Conservation (phyloP, 2,797 vertebrate species). For the Phrynocephalus vlangalii region DNA sequence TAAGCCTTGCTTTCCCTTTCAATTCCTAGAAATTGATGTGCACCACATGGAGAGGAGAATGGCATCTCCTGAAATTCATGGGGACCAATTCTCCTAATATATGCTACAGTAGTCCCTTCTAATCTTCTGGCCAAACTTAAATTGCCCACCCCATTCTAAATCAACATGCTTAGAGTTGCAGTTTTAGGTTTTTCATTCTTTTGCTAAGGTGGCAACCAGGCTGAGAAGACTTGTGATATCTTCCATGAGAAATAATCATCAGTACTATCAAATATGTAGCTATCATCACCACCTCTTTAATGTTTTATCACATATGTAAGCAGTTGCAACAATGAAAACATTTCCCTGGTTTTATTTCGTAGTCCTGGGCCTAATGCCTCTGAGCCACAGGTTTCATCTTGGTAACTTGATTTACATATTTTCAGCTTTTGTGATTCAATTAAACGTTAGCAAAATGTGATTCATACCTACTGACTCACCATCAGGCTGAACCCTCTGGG, state of each 20-base stretch:
- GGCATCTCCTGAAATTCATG: too few relatives aligned
- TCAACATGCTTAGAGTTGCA: not conserved
- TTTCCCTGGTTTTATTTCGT: slow-evolving; percentile 3
- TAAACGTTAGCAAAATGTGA: not conserved
- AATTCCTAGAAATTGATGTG: too few relatives aligned
- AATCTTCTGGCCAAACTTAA: too few relatives aligned
- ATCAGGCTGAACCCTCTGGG: slow-evolving; percentile 7
- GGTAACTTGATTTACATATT: slow-evolving; percentile 21
- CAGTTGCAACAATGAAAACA: slow-evolving; percentile 14
- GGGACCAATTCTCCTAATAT: too few relatives aligned
- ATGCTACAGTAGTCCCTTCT: too few relatives aligned
- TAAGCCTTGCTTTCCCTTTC: too few relatives aligned
- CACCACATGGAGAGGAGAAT: too few relatives aligned
- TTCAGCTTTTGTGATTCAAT: slow-evolving; percentile 8
- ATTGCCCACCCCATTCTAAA: not conserved
- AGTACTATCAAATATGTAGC: not conserved
- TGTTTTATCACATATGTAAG: not conserved
- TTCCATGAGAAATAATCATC: not conserved
- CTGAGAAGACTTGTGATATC: not conserved
- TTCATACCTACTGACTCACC: slow-evolving; percentile 20
- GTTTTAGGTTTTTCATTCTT: not conserved
- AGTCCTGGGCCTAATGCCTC: slow-evolving; percentile 12
- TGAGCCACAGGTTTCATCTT: not conserved
- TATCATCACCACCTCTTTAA: not conserved
- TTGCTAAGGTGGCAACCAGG: not conserved